Evolutionary conservation across 2,797 vertebrate species (phyloP), one percentile per base, ranked within the genome.

Genomic region (Periparus ater): DNA sequence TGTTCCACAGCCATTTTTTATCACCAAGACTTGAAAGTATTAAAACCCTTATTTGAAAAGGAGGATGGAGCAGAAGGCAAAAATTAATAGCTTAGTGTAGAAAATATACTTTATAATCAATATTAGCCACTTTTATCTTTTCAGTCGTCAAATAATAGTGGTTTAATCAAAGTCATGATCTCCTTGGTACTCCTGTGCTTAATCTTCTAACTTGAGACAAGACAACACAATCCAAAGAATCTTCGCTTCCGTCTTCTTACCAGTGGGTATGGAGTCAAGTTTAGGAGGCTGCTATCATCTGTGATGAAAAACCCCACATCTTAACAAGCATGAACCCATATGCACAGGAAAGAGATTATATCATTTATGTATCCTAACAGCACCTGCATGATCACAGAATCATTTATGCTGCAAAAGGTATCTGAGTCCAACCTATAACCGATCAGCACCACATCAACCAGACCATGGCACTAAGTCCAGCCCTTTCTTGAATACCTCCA

Each of bases 251-350:
- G 98, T 98, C 99, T 99, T 98, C 98, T 98, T 96, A 99, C 98
- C 97, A 99, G 97, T 53, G 99, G 99, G 95, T 99, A 99, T 10
- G 99, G 98, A 97, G 99, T 99, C 98, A 99, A 98, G 97, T 99
- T 99, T 97, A 99, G 98, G 98, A 99, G 98, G 98, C 99, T 99
- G 98, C 99, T 99, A 97, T 99, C 99, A 98, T 99, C 99, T 99
- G 97, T 81, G 74, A 88, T 61, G 60, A 77, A 96, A 96, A 95
- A 93, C 47, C 3, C 11, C 48, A 84, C 7, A n/a, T 54, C 91
- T 92, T 79, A 78, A 80, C 54, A 87, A 40, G 20, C 3, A 34
- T 9, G 19, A 40, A 74, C 23, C 67, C 7, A 14, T 6, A 45
- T 7, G 32, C 9, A 73, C 17, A 89, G 7, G 36, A 9, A 85